Evolutionary conservation across 2,797 vertebrate species (phyloP).

Genomic region (Psittacula echo): DNA sequence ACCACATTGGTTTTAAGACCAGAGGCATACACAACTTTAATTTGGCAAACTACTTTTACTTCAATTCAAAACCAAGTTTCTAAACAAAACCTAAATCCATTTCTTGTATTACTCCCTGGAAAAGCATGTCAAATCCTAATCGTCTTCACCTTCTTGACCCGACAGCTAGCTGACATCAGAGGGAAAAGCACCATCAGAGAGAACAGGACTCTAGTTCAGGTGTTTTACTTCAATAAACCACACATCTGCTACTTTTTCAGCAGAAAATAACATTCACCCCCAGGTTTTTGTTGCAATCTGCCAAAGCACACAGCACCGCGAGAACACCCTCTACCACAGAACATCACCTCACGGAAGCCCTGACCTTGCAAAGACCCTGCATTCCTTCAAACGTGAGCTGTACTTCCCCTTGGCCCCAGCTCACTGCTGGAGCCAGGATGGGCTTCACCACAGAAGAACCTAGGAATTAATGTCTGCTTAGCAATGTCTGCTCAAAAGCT

Average conservation of each 20-base stretch:
- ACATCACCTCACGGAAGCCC: background rate
- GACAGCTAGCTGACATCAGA: background rate
- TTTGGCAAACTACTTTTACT: background rate
- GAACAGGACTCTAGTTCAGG: background rate
- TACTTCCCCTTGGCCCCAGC: background rate
- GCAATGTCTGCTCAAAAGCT: conserved; percentile 28
- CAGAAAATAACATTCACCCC: background rate
- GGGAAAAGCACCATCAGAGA: background rate
- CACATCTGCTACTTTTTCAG: background rate
- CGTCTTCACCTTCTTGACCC: background rate
- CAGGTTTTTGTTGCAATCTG: background rate
- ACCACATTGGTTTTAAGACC: background rate
- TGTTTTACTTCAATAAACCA: background rate
- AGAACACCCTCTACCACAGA: background rate
- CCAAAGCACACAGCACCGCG: background rate
- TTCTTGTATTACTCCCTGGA: background rate
- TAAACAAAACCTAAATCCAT: background rate
- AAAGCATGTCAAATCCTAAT: background rate
- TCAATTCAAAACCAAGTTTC: background rate
- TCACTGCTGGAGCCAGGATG: background rate
- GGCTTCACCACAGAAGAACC: background rate
- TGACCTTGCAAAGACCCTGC: background rate
- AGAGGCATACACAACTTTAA: background rate
- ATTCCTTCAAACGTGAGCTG: background rate
- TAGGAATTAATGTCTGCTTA: background rate